Conservation (phyloP, 2,113 vertebrate species). For the Arothron firmamentum region DNA sequence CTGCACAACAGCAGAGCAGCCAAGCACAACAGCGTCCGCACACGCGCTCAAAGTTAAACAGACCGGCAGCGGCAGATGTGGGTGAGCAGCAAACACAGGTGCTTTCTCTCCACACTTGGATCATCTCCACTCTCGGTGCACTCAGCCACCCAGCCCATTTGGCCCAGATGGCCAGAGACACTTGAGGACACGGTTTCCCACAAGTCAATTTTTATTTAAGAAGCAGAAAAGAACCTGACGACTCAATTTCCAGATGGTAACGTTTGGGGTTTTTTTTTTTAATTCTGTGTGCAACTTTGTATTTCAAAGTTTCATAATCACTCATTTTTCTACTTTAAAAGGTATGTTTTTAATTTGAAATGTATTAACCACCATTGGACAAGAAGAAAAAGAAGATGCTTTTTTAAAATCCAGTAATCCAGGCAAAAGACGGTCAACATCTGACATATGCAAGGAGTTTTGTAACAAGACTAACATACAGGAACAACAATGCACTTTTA, state of each 20-base stretch:
- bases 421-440: too few relatives aligned
- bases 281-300: neutral
- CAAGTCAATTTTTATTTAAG: too few relatives aligned
- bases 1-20: slow-evolving; percentile 30
- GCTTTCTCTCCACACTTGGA: slow-evolving; percentile 37
- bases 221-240: too few relatives aligned
- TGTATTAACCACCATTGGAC: neutral
- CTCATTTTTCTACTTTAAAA: neutral
- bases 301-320: neutral
- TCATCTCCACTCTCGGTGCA: slow-evolving; percentile 1
- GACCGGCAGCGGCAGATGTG: slow-evolving; percentile 36
- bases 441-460: too few relatives aligned
- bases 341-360: neutral
- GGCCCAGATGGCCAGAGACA: neutral
- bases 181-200: slow-evolving; percentile 10
- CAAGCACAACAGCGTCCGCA: slow-evolving; percentile 36
- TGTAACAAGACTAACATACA: too few relatives aligned
- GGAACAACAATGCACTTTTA: too few relatives aligned
- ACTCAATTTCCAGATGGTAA: neutral
- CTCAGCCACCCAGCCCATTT: slow-evolving; percentile 29
- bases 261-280: too few relatives aligned
- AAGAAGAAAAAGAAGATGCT: too few relatives aligned
- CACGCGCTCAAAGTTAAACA: slow-evolving; percentile 46
- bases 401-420: too few relatives aligned
- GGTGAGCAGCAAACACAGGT: slow-evolving; percentile 55